Conservation (phyloP, 23 tunicate genomes). For the Phallusia fumigata region DNA sequence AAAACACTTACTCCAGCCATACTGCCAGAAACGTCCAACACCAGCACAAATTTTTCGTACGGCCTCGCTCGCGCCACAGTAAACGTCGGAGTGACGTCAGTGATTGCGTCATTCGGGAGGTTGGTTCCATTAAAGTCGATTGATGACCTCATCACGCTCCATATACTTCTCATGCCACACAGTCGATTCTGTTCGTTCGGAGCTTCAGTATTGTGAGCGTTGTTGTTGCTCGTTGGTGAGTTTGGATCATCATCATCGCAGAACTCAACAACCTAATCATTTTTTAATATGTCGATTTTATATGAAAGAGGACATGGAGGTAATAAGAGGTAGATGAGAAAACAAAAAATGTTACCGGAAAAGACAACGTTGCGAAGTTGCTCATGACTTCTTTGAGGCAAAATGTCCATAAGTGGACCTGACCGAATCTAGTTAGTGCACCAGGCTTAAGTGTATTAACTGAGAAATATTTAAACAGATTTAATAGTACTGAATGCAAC, state of each 20-base stretch:
- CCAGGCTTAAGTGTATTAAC: too few relatives aligned
- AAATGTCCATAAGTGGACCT: too few relatives aligned
- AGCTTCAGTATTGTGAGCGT: constrained; percentile 44
- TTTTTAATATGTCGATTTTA: too few relatives aligned
- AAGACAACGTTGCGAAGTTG: too few relatives aligned
- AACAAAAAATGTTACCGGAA: too few relatives aligned
- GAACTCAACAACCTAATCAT: constrained; percentile 19
- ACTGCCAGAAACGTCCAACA: background rate
- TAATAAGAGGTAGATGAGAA: too few relatives aligned
- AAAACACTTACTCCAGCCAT: background rate
- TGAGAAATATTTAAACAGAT: too few relatives aligned
- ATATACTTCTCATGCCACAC: constrained; percentile 41
- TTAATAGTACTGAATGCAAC: too few relatives aligned
- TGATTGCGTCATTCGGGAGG: background rate
- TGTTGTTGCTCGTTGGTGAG: background rate
- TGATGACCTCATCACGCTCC: constrained; percentile 51
- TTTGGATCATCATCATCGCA: background rate
- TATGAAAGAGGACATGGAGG: too few relatives aligned
- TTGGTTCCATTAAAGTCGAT: constrained; percentile 18
- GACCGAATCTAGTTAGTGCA: too few relatives aligned
- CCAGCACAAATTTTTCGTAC: background rate
- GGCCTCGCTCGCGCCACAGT: background rate
- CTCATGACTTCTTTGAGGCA: too few relatives aligned
- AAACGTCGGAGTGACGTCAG: background rate
- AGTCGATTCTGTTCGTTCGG: constrained; percentile 57